Base-by-base conservation (phyloP, 2,113 vertebrate genomes). In the Salminus brasiliensis region DNA sequence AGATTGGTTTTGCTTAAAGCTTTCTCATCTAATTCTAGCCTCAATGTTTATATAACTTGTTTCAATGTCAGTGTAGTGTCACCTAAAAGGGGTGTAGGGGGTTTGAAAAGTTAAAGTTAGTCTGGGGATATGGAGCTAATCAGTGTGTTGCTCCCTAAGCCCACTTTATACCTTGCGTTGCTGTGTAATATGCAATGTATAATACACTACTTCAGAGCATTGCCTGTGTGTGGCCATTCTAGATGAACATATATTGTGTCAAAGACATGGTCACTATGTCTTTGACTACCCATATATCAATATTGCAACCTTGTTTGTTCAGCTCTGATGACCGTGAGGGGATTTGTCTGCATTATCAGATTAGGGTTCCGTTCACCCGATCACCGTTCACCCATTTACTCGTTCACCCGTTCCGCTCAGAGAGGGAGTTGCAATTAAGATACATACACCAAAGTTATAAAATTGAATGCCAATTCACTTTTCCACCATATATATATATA, bases 71-170 rank as follows among this genome's bases (percentile, higher is more conserved):
- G 15, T 29, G 66, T n/a, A n/a, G 34, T 67, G n/a, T 47, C 39
- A 60, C 63, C 21, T 66, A 59, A 72, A 59, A 53, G 36, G 59
- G 66, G 72, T 45, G 21, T 30, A 65, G 59, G 57, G 32, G 59
- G 27, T 60, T 59, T 78, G 63, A 65, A 23, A 55, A 23, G 47
- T 74, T 12, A 10, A 68, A 30, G 62, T 70, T 71, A 27, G 25
- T 21, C 49, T 7, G 49, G 45, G 49, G 21, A 53, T 53, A 62
- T 34, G 25, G 27, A 41, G 32, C 63, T 81, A 68, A 52, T 73
- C 16, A 16, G 18, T 25, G 11, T 57, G 65, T 9, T 10, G 53
- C 18, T 23, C 21, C 32, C 25, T 41, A 62, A 59, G 60, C 27
- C 4, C 62, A 57, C 45, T 18, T 53, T 25, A 3, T 49, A 16